phyloP scores from a whole-genome alignment of 2,888 invertebrate genomes.

The Elmis aenea region DNA sequence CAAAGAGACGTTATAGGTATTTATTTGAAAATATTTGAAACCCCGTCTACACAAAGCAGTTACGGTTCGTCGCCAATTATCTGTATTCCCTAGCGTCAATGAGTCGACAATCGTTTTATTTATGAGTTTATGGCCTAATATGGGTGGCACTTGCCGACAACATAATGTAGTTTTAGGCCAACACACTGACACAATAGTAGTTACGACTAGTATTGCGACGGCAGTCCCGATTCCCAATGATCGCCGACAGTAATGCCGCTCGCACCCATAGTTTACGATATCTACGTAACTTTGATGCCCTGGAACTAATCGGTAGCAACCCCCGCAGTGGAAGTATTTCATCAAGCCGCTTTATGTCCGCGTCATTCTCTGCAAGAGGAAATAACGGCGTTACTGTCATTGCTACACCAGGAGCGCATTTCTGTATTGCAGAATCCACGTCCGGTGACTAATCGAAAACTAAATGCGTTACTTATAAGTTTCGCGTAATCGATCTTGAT shows the following conservation, averaged over 20 bases:
- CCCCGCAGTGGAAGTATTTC: slow-evolving; percentile 19
- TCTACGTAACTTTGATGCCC: slow-evolving; percentile 24
- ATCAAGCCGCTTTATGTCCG: slow-evolving; percentile 20
- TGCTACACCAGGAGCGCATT: slow-evolving; percentile 7
- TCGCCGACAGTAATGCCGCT: no score
- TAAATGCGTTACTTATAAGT: slow-evolving; percentile 22
- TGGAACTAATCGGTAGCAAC: slow-evolving; percentile 25
- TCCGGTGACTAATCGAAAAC: slow-evolving; percentile 22
- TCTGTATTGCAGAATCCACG: slow-evolving; percentile 13
- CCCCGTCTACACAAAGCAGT: no score
- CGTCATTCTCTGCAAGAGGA: slow-evolving; percentile 16
- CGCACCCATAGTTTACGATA: slow-evolving; percentile 27
- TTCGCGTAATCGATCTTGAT: slow-evolving; percentile 16
- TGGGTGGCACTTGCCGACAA: no score
- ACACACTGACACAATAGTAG: no score
- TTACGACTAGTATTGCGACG: no score
- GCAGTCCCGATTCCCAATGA: no score
- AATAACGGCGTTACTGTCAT: slow-evolving; percentile 14
- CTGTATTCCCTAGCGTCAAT: slow-evolving; percentile 17
- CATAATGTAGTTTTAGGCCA: no score
- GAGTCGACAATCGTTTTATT: slow-evolving; percentile 16
- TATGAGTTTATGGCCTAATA: slow-evolving; percentile 20
- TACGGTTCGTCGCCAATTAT: no score
- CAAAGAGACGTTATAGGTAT: no score
- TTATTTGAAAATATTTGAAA: no score